Conservation (phyloP, 2,888 invertebrate genomes). For the Heliconius erato region DNA sequence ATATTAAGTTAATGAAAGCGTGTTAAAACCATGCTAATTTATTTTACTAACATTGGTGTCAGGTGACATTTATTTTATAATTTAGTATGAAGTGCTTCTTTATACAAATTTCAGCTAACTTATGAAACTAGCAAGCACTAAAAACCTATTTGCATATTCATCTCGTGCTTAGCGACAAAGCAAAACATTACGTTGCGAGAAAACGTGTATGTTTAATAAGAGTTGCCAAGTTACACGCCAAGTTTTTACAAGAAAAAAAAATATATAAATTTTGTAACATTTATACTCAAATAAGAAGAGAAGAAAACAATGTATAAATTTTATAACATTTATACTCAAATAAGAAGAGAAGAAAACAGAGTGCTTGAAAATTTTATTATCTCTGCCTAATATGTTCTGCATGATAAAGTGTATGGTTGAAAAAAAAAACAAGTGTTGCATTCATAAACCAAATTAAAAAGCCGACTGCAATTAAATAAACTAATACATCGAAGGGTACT, state of each 20-base stretch:
- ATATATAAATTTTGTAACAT: not conserved
- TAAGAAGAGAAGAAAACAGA: too few species aligned
- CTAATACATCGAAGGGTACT: too few species aligned
- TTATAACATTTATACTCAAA: too few species aligned
- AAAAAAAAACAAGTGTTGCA: too few species aligned
- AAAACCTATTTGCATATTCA: conserved; percentile 25
- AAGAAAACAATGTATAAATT: not conserved
- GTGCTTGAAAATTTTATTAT: too few species aligned
- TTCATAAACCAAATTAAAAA: too few species aligned
- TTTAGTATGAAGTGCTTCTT: not conserved
- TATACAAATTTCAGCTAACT: conserved; percentile 14
- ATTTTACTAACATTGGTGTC: not conserved
- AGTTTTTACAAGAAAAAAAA: not conserved
- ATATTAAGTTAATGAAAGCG: not conserved
- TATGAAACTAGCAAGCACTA: conserved; percentile 18
- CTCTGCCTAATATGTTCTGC: too few species aligned
- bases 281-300: too few species aligned
- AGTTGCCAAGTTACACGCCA: not conserved
- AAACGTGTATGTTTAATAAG: not conserved
- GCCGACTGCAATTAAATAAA: too few species aligned
- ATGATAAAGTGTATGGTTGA: too few species aligned
- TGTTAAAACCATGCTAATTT: not conserved
- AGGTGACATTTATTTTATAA: not conserved
- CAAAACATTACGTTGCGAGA: conserved; percentile 19
- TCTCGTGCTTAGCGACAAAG: conserved; percentile 20